These are phyloP conservation scores for Rhynchotus rufescens DNA, from an alignment of 2,797 vertebrate genomes.

Conservation along the genomic window DNA sequence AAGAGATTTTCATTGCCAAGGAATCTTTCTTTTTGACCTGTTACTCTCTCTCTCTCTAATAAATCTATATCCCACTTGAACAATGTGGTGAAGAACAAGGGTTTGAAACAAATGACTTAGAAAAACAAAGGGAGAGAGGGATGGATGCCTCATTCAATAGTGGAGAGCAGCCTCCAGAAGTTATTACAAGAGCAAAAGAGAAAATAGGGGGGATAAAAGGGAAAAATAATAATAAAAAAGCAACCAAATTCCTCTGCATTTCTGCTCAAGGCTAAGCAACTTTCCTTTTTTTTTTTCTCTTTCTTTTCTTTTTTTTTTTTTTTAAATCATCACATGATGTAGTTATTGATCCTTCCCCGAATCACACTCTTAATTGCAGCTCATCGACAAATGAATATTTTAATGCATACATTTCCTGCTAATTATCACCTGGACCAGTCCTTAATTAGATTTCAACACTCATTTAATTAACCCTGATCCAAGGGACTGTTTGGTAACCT, in stretches of 20 bases:
- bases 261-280: slow-evolving; percentile 21
- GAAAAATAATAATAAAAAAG: background rate
- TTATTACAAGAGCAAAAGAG: slow-evolving; percentile 1
- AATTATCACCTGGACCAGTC: slow-evolving; percentile 72
- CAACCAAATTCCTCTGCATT: background rate
- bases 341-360: slow-evolving; percentile 76
- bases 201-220: background rate
- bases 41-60: slow-evolving; percentile 52
- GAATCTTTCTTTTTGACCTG: slow-evolving; percentile 55
- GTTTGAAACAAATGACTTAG: slow-evolving; percentile 45
- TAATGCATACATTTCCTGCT: slow-evolving; percentile 81
- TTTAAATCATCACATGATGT: slow-evolving; percentile 21
- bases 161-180: background rate
- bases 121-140: slow-evolving; percentile 50
- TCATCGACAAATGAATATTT: slow-evolving; percentile 80
- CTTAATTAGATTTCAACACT: slow-evolving; percentile 79
- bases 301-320: slow-evolving; percentile 47
- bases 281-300: slow-evolving; percentile 47
- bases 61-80: slow-evolving; percentile 61
- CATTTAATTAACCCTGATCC: slow-evolving; percentile 80
- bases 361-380: slow-evolving; percentile 78
- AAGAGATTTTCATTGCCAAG: slow-evolving; percentile 48
- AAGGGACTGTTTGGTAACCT: slow-evolving; percentile 69
- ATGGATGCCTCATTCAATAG: slow-evolving; percentile 16
- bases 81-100: slow-evolving; percentile 19